Evolutionary conservation across 30 jellyfish, hydroid and myxozoan species (phyloP).

Genomic region (Aurelia coerulea): DNA sequence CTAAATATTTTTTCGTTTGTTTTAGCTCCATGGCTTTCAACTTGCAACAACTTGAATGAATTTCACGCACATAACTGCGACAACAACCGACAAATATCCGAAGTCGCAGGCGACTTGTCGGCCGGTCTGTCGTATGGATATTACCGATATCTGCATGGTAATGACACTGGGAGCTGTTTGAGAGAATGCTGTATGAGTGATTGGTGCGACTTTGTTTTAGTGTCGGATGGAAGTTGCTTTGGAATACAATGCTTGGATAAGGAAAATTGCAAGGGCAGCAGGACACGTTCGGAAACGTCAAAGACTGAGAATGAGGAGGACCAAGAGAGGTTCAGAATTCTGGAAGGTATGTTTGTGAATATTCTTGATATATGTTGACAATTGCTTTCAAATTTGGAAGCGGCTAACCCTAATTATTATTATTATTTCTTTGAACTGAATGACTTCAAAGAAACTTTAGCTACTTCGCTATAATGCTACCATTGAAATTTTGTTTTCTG

Average conservation of each 20-base stretch:
- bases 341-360: too few species aligned
- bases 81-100: slow-evolving; percentile 52
- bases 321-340: too few species aligned
- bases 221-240: slow-evolving; percentile 49
- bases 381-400: too few species aligned
- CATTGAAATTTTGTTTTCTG: too few species aligned
- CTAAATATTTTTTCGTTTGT: not conserved
- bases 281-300: not conserved
- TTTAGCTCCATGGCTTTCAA: slow-evolving; percentile 4
- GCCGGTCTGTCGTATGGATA: slow-evolving; percentile 52
- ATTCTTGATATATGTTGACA: too few species aligned
- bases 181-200: slow-evolving; percentile 51
- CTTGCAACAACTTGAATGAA: not conserved
- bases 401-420: too few species aligned
- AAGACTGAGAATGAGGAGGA: not conserved
- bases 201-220: slow-evolving; percentile 72
- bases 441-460: too few species aligned
- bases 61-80: slow-evolving; percentile 51
- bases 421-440: too few species aligned
- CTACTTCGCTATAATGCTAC: too few species aligned
- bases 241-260: slow-evolving; percentile 56
- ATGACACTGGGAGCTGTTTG: slow-evolving; percentile 31
- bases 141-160: slow-evolving; percentile 22
- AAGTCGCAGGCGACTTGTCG: slow-evolving; percentile 50
- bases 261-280: slow-evolving; percentile 30